A percentile compares a stretch with the other conserved stretches of the same genome.
Evolutionary conservation across 2,797 vertebrate genomes (phyloP).

Genomic region (Mustela erminea): DNA sequence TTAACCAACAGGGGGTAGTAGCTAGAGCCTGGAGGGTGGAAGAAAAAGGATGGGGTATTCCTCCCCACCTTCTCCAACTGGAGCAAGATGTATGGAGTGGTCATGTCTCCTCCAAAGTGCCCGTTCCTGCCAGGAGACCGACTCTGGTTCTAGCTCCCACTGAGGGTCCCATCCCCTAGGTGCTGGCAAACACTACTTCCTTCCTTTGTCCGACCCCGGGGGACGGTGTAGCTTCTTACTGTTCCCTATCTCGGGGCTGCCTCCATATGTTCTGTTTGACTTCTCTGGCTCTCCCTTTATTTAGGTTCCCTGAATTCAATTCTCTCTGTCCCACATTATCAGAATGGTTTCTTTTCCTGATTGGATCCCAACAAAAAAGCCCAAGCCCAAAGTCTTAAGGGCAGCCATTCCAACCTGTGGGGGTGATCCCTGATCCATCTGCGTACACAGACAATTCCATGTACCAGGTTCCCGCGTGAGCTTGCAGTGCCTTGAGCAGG

Average conservation of each 20-base stretch:
- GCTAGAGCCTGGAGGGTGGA: background rate
- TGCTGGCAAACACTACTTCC: background rate
- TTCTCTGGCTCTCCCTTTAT: background rate
- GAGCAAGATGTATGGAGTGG: background rate
- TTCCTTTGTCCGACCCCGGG: background rate
- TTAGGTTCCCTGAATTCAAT: background rate
- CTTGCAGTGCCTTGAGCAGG: background rate
- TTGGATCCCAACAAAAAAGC: background rate
- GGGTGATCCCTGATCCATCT: background rate
- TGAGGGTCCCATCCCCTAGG: background rate
- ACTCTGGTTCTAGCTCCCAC: accelerated
- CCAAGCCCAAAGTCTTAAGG: background rate
- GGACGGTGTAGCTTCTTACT: background rate
- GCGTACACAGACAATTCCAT: background rate
- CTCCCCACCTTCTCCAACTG: background rate
- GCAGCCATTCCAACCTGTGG: background rate
- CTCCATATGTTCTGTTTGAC: background rate
- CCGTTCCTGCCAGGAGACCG: background rate
- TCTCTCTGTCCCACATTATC: background rate
- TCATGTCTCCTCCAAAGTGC: background rate
- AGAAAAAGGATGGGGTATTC: background rate
- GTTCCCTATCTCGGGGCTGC: background rate
- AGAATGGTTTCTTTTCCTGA: background rate
- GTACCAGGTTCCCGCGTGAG: background rate
- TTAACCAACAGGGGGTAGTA: background rate